Evolutionary conservation across 2,797 vertebrate genomes (phyloP), one percentile per base, ranked within the genome.

Genomic region (Paedocypris micromegethes): DNA sequence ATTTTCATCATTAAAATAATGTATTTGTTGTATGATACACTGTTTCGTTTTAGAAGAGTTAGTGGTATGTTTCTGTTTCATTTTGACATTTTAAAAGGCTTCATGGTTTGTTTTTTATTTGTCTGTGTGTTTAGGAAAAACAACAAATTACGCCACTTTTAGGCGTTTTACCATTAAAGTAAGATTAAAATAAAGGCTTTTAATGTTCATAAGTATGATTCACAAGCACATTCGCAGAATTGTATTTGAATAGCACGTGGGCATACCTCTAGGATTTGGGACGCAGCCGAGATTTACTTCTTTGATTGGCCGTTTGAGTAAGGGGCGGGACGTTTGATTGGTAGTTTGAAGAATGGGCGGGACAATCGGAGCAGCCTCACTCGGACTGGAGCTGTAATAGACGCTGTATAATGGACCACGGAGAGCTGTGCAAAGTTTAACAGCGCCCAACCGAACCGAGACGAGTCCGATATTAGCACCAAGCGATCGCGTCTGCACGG

Each of bases 311-410:
- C 48, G 1, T 42, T 9, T 37, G 23, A 45, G 9, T 6, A n/a
- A 50, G 7, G 23, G 23, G 48, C 39, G 43, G 8, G 7, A 9
- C 49, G 9, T 62, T 69, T 57, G 2, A 2, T 9, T 69, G 52
- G 9, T 44, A 62, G 44, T 56, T 62, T 49, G 67, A 39, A 43
- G 45, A 69, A 64, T 52, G 52, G 60, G 68, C 41, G 60, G 59
- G 58, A 9, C 44, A 9, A 69, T 38, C 6, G 5, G 3, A 68
- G 9, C 39, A 39, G 40, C 45, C 65, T 58, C 55, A 45, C 8
- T 58, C n/a, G 42, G 49, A 42, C 50, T 43, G 38, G 7, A 37
- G 39, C 42, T 3, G 42, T 62, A 9, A 8, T 3, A 43, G 40
- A 4, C 68, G 54, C 42, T 40, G 42, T 46, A 42, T 68, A 68